A percentile compares a stretch with the other conserved stretches of the same genome.
Evolutionary conservation across 2,888 invertebrate genomes (phyloP).

Genomic region (Eustalomyia histrio): DNA sequence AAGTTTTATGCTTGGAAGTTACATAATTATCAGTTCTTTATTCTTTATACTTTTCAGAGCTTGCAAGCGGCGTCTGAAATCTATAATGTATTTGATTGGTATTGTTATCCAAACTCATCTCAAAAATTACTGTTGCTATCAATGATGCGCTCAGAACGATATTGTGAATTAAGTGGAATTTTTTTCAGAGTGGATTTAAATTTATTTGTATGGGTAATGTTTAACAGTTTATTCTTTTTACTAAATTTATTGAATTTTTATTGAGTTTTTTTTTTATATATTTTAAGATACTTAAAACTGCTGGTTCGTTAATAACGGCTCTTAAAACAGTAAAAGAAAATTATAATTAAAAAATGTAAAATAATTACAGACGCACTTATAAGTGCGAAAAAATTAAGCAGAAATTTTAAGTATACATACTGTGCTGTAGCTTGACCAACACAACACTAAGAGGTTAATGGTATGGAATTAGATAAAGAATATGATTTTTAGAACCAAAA

Average conservation of each 20-base stretch:
- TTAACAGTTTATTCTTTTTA: neutral
- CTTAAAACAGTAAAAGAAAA: constrained; percentile 28
- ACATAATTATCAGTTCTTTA: no score
- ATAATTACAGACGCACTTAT: no score
- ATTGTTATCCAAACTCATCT: neutral
- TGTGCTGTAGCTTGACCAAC: no score
- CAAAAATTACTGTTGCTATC: constrained; percentile 24
- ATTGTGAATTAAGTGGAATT: constrained; percentile 20
- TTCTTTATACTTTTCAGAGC: constrained; percentile 16
- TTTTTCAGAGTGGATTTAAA: constrained; percentile 42
- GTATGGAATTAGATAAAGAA: no score
- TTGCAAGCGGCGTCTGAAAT: constrained; percentile 14
- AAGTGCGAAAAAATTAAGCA: no score
- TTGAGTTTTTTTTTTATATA: neutral
- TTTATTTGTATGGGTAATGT: constrained; percentile 41
- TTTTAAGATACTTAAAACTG: constrained; percentile 39
- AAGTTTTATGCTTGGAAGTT: no score
- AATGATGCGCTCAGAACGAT: constrained; percentile 21
- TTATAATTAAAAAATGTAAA: neutral
- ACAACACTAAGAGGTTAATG: no score
- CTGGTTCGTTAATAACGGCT: constrained; percentile 33
- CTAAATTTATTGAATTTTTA: neutral
- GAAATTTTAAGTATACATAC: no score
- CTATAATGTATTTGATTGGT: constrained; percentile 30
- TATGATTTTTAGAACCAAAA: no score